Base-by-base conservation (phyloP, 37 sponge, comb jelly and placozoan species). In the Crambe crambe region DNA sequence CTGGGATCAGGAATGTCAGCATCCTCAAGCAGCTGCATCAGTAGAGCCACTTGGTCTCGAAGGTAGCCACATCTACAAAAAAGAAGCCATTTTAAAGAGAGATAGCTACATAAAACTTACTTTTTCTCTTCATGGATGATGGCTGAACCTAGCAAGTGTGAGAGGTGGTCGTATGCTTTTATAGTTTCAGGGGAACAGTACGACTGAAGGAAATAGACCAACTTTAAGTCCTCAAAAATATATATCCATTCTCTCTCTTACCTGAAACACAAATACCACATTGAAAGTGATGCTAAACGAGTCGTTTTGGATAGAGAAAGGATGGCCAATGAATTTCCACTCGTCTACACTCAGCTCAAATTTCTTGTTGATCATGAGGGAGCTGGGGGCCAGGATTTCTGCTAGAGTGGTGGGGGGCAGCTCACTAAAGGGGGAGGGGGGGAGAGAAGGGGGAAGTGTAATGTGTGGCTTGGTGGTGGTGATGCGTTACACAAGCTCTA, bases 291-390 rank as follows among this genome's bases (percentile, higher is more conserved):
- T 79, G 34, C 54, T 39, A 35, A 72, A 81, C 12, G 81, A 41
- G 41, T 54, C 61, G n/a, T 31, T 70, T 30, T 77, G 83, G n/a
- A 82, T 32, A 36, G 77, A 75, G 42, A 80, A 85, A 1, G 91
- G 86, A 79, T 92, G 89, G 5, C 92, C 92, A 8, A 92, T 75
- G 63, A 92, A 92, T 66, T 80, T 83, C 89, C 89, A 92, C 47
- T 92, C 59, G 57, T 92, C 92, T 30, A 92, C 89, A 58, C 42
- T 83, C 56, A 92, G 81, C 37, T 84, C 77, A 76, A 92, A 92
- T 59, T 79, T 87, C 27, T 70, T 66, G 44, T 76, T 64, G 20
- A 80, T 58, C 76, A 84, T 68, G 27, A 68, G 70, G 32, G 81
- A 56, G 43, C 67, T 78, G 0, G 92, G 89, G 31, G 85, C 81